These are phyloP conservation scores for Cotesia typhae DNA, from an alignment of 1,140 invertebrate genomes.

Conservation along the genomic window DNA sequence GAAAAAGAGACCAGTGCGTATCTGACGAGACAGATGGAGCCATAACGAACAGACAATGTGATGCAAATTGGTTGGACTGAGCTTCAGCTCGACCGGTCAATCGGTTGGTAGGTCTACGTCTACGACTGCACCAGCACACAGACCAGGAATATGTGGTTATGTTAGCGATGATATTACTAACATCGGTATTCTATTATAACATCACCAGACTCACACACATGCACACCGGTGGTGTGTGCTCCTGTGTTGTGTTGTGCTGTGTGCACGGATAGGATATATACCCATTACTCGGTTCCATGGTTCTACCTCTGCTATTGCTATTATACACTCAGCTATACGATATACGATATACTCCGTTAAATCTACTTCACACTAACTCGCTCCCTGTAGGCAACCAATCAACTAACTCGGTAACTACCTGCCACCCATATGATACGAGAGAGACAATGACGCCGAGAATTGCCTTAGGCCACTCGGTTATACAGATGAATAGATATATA, in stretches of 20 bases:
- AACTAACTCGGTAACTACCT: constrained; percentile 54
- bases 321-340: no score
- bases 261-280: background rate
- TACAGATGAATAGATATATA: background rate
- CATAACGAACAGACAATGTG: constrained; percentile 61
- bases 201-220: constrained; percentile 50
- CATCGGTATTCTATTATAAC: constrained; percentile 66
- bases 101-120: constrained; percentile 27
- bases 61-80: constrained; percentile 61
- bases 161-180: constrained; percentile 61
- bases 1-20: background rate
- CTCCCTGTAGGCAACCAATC: constrained; percentile 50
- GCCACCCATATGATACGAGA: constrained; percentile 33
- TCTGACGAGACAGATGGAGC: constrained; percentile 51
- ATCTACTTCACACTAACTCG: constrained; percentile 5
- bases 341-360: background rate
- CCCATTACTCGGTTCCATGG: constrained; percentile 4
- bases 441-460: constrained; percentile 30
- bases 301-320: constrained; percentile 36
- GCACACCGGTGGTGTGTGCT: background rate
- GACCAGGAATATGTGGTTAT: constrained; percentile 13
- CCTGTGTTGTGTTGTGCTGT: no score
- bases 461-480: constrained; percentile 19
- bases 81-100: constrained; percentile 43
- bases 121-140: background rate